Evolutionary conservation across 2,113 vertebrate species (phyloP).

Genomic region (Phaethornis superciliosus): DNA sequence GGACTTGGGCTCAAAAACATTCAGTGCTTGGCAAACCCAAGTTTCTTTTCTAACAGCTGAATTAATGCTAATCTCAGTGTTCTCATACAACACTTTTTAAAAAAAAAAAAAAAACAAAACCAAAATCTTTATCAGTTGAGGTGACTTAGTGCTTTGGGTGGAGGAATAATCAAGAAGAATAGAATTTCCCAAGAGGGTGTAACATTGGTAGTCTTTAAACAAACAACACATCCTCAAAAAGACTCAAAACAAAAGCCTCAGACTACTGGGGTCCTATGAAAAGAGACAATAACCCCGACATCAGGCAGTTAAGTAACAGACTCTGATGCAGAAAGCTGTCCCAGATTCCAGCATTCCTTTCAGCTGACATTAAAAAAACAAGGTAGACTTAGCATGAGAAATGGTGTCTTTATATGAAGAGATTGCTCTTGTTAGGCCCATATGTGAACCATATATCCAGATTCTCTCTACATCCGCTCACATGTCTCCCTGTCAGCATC

Average conservation of each 20-base stretch:
- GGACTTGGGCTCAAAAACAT: background rate
- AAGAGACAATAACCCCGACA: constrained; percentile 10
- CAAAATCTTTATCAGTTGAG: background rate
- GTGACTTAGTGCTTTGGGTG: background rate
- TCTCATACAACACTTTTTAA: background rate
- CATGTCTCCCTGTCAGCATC: constrained; percentile 58
- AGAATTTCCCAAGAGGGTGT: background rate
- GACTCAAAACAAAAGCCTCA: background rate
- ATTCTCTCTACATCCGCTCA: constrained; percentile 58
- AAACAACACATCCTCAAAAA: background rate
- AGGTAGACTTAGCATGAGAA: constrained; percentile 54
- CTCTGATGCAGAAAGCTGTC: background rate
- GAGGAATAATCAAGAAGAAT: background rate
- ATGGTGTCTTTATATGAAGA: constrained; percentile 53
- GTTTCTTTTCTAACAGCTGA: background rate
- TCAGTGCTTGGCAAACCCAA: background rate
- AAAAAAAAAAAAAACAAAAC: background rate
- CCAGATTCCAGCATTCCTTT: constrained; percentile 20
- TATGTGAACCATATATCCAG: constrained; percentile 65
- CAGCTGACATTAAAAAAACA: constrained; percentile 38
- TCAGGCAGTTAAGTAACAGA: constrained; percentile 14
- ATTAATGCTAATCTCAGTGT: background rate
- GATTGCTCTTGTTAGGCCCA: constrained; percentile 64
- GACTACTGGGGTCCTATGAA: background rate
- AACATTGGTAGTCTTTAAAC: background rate